These are phyloP conservation scores for Abramis brama DNA, from an alignment of 2,113 vertebrate genomes.

Conservation along the genomic window DNA sequence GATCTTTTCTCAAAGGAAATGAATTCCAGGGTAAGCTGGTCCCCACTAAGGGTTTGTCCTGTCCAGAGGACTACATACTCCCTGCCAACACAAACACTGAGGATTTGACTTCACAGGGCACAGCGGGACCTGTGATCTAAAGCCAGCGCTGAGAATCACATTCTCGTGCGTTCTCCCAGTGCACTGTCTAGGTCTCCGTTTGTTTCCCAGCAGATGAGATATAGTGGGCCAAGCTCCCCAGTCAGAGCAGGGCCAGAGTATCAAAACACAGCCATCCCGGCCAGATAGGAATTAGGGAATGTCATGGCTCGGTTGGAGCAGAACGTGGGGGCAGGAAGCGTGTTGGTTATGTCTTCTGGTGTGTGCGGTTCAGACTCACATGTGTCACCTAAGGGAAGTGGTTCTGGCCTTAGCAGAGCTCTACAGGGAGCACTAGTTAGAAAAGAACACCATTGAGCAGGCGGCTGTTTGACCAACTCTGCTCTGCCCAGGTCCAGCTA, in stretches of 20 bases:
- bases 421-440: conserved; percentile 45
- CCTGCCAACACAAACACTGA: conserved; percentile 67
- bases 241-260: conserved; percentile 31
- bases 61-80: conserved; percentile 44
- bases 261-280: conserved; percentile 29
- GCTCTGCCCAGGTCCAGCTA: conserved; percentile 65
- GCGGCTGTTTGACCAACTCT: conserved; percentile 68
- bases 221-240: conserved; percentile 12
- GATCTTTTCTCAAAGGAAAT: conserved; percentile 55
- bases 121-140: conserved; percentile 60
- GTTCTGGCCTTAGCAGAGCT: conserved; percentile 2
- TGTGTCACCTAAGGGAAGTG: conserved; percentile 44
- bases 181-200: conserved; percentile 49
- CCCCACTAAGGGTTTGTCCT: conserved; percentile 54
- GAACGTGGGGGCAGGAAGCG: conserved; percentile 49
- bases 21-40: conserved; percentile 57
- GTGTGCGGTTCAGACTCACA: conserved; percentile 14
- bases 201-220: conserved; percentile 12
- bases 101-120: conserved; percentile 60
- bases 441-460: conserved; percentile 62
- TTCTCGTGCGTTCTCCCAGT: conserved; percentile 56
- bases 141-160: conserved; percentile 56
- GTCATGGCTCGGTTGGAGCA: conserved; percentile 31
- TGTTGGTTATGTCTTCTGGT: conserved; percentile 21
- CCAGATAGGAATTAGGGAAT: conserved; percentile 40